These are phyloP conservation scores for Sandelia bainsii DNA, from an alignment of 2,797 vertebrate species.

Conservation along the genomic window DNA sequence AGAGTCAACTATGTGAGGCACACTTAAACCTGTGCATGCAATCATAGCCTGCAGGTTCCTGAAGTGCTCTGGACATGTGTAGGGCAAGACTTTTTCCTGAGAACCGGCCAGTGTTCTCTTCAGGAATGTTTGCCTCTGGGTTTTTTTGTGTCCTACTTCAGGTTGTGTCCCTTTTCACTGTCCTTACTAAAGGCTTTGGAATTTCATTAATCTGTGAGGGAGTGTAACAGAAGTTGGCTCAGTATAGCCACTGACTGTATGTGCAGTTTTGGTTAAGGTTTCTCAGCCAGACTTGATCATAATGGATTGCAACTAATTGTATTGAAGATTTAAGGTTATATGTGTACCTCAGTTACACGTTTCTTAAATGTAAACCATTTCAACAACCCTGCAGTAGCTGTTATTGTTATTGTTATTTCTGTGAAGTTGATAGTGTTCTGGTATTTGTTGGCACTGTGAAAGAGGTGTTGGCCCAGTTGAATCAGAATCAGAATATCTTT, in stretches of 20 bases:
- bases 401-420: background rate
- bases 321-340: background rate
- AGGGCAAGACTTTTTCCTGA: slow-evolving; percentile 30
- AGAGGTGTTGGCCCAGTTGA: background rate
- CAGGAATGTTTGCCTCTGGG: slow-evolving; percentile 52
- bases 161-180: slow-evolving; percentile 65
- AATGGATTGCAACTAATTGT: background rate
- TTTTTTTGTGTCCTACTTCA: slow-evolving; percentile 49
- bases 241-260: slow-evolving; percentile 40
- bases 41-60: background rate
- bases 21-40: slow-evolving; percentile 4
- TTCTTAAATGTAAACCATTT: slow-evolving; percentile 8
- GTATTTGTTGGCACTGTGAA: background rate
- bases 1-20: background rate
- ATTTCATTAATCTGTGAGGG: slow-evolving; percentile 83
- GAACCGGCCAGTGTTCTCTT: slow-evolving; percentile 38
- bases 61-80: background rate
- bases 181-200: slow-evolving; percentile 81
- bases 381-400: background rate
- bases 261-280: slow-evolving; percentile 34
- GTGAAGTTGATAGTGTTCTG: background rate
- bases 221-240: slow-evolving; percentile 65
- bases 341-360: background rate
- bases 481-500: too few relatives aligned
- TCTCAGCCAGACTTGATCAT: slow-evolving; percentile 13